These are phyloP conservation scores for Hycleus cichorii DNA, from an alignment of 1,140 invertebrate genomes.

Conservation along the genomic window DNA sequence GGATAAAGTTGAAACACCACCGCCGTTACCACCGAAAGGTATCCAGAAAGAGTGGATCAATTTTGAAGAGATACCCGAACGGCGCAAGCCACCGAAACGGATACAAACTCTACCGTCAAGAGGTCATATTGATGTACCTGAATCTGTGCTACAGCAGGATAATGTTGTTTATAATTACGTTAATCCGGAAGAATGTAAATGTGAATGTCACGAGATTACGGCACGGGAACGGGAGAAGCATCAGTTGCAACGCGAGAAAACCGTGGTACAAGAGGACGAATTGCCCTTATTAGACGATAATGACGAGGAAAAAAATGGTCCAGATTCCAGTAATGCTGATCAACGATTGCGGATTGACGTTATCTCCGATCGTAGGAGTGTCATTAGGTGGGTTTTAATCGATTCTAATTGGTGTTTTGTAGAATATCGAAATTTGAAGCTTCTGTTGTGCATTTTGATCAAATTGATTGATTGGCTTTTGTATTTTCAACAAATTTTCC, in stretches of 20 bases:
- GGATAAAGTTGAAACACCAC: conserved; percentile 23
- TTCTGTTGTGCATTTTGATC: not conserved
- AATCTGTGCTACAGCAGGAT: conserved; percentile 30
- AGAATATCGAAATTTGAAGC: not conserved
- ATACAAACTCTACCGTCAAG: conserved; percentile 66
- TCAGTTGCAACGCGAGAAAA: conserved; percentile 3
- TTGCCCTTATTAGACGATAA: conserved; percentile 32
- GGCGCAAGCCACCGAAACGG: conserved; percentile 65
- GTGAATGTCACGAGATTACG: conserved; percentile 68
- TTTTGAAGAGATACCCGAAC: conserved; percentile 77
- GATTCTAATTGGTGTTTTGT: not conserved
- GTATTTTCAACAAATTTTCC: not conserved
- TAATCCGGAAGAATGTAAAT: conserved; percentile 74
- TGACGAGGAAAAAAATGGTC: conserved; percentile 21
- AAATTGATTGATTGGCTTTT: not conserved
- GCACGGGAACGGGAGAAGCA: conserved; percentile 19
- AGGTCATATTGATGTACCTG: conserved; percentile 37
- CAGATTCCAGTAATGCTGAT: conserved; percentile 1
- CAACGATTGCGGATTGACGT: conserved; percentile 11
- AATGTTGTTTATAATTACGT: conserved; percentile 64
- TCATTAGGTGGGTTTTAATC: conserved; percentile 22
- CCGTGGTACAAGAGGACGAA: conserved; percentile 30
- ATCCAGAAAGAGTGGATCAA: conserved; percentile 63
- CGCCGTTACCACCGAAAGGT: conserved; percentile 46
- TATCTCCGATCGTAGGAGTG: conserved; percentile 24